Percentiles rank a stretch among this genome's conserved stretches.
These are phyloP conservation scores for Agrypnus murinus DNA, from an alignment of 2,888 invertebrate genomes.

Conservation along the genomic window DNA sequence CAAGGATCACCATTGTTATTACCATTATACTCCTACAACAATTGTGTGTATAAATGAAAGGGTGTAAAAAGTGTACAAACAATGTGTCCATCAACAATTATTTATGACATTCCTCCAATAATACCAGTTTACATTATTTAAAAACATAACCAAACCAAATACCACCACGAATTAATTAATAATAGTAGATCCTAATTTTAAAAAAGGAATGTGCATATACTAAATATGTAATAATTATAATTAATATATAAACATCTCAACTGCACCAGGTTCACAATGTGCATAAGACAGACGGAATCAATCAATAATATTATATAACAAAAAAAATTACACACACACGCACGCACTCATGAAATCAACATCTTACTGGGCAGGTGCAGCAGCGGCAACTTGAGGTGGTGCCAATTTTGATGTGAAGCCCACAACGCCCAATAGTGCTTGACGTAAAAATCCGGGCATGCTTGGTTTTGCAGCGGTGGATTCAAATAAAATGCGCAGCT, in stretches of 20 bases:
- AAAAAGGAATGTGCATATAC: not conserved
- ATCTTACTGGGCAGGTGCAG: conserved; percentile 56
- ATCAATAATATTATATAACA: conserved; percentile 18
- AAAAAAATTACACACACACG: not conserved
- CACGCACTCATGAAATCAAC: not conserved
- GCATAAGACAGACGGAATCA: conserved; percentile 25
- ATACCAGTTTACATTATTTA: not conserved
- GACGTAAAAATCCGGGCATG: conserved; percentile 80
- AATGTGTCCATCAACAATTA: not conserved
- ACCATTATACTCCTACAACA: not conserved
- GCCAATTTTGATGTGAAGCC: conserved; percentile 85
- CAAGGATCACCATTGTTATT: too few species aligned
- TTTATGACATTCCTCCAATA: not conserved
- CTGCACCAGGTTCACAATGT: conserved; percentile 8
- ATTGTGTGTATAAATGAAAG: not conserved
- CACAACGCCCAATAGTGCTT: conserved; percentile 77
- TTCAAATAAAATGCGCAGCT: conserved; percentile 85
- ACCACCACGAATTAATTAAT: conserved; percentile 5
- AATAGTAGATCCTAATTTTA: not conserved
- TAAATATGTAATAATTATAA: not conserved
- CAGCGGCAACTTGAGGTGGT: conserved; percentile 74
- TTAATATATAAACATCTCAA: not conserved
- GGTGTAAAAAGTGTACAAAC: not conserved
- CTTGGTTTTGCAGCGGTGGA: conserved; percentile 79
- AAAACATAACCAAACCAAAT: conserved; percentile 5